Evolutionary conservation across 35 echinoderm and acorn worm genomes (phyloP).

Genomic region (Anneissia japonica): DNA sequence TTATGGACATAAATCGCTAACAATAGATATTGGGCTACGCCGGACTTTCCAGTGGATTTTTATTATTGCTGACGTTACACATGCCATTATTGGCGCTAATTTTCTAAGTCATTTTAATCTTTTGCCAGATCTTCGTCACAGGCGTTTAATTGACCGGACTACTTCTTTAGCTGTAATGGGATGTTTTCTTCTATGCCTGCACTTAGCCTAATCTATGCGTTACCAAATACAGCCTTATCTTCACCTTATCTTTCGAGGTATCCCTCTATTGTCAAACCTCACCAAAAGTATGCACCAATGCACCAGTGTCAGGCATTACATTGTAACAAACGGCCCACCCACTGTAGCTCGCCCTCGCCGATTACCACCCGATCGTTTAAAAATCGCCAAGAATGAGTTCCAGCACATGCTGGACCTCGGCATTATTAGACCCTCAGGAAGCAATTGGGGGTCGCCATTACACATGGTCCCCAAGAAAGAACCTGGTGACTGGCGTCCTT

Average conservation of each 20-base stretch:
- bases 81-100: background rate
- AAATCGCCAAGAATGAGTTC: constrained; percentile 36
- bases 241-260: background rate
- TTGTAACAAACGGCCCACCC: too few relatives aligned
- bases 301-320: too few relatives aligned
- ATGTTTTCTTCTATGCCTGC: too few relatives aligned
- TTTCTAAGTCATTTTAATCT: background rate
- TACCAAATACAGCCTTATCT: too few relatives aligned
- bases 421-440: constrained; percentile 36
- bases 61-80: background rate
- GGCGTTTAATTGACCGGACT: too few relatives aligned
- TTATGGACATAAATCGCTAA: background rate
- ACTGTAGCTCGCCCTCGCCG: constrained; percentile 10
- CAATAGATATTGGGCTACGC: background rate
- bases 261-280: background rate
- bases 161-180: too few relatives aligned
- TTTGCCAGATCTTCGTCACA: too few relatives aligned
- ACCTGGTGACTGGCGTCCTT: constrained; percentile 28
- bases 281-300: too few relatives aligned
- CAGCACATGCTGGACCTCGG: constrained; percentile 51
- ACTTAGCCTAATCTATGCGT: too few relatives aligned
- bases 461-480: constrained; percentile 54
- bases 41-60: background rate
- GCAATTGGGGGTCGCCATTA: constrained; percentile 41
- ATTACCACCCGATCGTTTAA: constrained; percentile 19